Evolutionary conservation across 2,797 vertebrate species (phyloP).

Genomic region (Syngnathus acus): DNA sequence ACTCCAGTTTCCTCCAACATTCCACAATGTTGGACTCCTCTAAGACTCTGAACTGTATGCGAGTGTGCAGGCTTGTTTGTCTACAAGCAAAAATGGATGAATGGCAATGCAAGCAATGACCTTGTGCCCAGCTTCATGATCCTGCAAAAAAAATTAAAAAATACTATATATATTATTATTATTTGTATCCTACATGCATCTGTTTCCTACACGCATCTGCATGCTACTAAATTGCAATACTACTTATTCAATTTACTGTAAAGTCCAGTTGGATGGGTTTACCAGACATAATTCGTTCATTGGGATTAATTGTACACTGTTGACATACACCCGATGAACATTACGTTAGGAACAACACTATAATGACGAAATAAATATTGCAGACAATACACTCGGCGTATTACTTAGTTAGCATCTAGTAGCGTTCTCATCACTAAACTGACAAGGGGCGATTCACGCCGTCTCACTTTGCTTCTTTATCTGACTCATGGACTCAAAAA

Average conservation of each 20-base stretch:
- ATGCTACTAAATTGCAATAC: too few species aligned
- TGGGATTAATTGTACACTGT: not conserved
- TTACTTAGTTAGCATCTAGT: not conserved
- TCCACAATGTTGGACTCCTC: not conserved
- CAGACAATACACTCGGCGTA: not conserved
- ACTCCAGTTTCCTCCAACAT: not conserved
- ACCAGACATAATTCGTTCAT: not conserved
- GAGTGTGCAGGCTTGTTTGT: not conserved
- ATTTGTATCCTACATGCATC: too few species aligned
- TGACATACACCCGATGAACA: not conserved
- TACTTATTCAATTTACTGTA: too few species aligned
- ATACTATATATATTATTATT: too few species aligned
- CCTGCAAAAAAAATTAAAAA: too few species aligned
- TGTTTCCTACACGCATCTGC: too few species aligned
- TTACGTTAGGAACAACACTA: not conserved
- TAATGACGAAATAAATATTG: not conserved
- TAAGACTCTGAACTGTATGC: not conserved
- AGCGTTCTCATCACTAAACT: not conserved
- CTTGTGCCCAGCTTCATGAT: too few species aligned
- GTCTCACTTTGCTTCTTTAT: not conserved
- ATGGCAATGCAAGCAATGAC: too few species aligned
- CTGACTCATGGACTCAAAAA: not conserved
- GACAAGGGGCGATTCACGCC: not conserved
- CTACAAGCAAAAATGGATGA: not conserved
- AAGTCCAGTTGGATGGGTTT: not conserved